Evolutionary conservation across 2,888 invertebrate genomes (phyloP), one percentile per base, ranked within the genome.

Genomic region (Phaonia tiefii): DNA sequence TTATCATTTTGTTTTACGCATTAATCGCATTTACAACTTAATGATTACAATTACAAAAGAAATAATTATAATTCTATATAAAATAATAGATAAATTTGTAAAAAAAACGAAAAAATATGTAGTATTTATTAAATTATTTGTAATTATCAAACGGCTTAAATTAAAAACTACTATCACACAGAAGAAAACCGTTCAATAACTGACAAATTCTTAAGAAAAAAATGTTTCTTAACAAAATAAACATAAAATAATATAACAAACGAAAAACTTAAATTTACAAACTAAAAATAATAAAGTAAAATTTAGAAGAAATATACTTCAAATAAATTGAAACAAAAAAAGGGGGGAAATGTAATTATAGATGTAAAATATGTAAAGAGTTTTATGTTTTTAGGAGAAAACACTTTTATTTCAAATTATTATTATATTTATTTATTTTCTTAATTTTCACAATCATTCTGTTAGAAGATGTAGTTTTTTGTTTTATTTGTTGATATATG

Each of bases 101-200:
- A 84, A 81, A n/a, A 84, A 78, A 84, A 84, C 78, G 82, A 86
- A 86, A 85, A 80, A 79, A 31, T n/a, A 31, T 31, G 8, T 58
- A 75, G 42, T 44, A 75, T 73, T 63, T 75, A 83, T 17, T 56
- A 73, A 83, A 82, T 69, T 74, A 76, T 78, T 83, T 78, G 77
- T 44, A 80, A 74, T 70, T 20, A 67, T 83, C 65, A 80, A 83
- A 85, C 86, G 87, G 86, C 80, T 88, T 87, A 85, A 89, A 89
- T 89, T 88, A 90, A 88, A 90, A 89, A 90, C 90, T 90, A 90
- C 90, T 90, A 90, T 90, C 90, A 90, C 90, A 90, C 91, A 90
- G 91, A 81, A 78, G 67, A 89, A 89, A 90, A 87, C 86, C 89
- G 87, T 77, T 85, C 84, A 85, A 85, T 73, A 75, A 76, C 56